phyloP scores from a whole-genome alignment of 2,888 invertebrate species.

The Cylloceria caligata region DNA sequence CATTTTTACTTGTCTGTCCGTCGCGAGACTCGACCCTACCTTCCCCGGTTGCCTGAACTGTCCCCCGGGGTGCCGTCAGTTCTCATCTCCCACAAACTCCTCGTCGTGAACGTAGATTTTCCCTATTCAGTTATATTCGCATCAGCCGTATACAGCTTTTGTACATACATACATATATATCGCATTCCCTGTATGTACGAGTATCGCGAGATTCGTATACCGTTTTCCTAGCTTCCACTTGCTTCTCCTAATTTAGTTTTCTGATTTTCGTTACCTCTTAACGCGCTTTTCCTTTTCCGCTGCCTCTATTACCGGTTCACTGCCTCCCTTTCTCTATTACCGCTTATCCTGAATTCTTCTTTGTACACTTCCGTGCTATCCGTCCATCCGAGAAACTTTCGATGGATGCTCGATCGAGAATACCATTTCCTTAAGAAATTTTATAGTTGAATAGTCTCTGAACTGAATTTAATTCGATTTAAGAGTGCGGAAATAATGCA shows the following conservation, averaged over 20 bases:
- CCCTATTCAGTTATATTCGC: constrained; percentile 72
- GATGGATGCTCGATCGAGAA: background rate
- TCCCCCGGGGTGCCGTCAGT: constrained; percentile 9
- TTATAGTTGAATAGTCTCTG: background rate
- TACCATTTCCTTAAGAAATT: constrained; percentile 11
- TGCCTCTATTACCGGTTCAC: constrained; percentile 37
- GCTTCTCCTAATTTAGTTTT: constrained; percentile 4
- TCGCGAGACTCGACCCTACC: constrained; percentile 46
- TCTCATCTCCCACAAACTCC: constrained; percentile 56
- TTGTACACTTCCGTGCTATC: background rate
- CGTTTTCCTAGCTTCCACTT: no score
- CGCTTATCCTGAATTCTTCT: background rate
- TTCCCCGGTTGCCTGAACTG: constrained; percentile 28
- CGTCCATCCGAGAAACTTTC: background rate
- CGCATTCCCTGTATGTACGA: constrained; percentile 36
- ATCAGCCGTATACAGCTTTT: constrained; percentile 61
- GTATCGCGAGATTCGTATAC: background rate
- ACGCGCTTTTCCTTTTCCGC: constrained; percentile 4
- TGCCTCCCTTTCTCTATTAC: background rate
- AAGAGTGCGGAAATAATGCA: background rate
- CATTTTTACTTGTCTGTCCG: constrained; percentile 59
- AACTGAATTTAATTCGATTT: constrained; percentile 1
- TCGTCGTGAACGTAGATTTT: constrained; percentile 68
- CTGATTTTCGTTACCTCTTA: constrained; percentile 1
- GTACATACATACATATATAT: constrained; percentile 46